Percentiles rank a stretch among this genome's conserved stretches.
Conservation (phyloP, 92 coral and sea anemone species). For the Parazoanthus atlanticus region DNA sequence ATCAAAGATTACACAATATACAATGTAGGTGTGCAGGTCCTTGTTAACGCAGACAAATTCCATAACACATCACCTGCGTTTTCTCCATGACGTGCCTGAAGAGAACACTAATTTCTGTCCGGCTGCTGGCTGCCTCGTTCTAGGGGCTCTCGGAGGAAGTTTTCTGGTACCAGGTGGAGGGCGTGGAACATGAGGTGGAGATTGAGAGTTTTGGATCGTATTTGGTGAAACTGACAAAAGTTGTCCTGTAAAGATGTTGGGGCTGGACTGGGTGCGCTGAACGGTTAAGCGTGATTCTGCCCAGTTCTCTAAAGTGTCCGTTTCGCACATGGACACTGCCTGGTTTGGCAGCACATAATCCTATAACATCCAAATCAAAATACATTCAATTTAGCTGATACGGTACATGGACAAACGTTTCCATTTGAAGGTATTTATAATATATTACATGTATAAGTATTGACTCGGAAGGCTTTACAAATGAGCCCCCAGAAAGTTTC, state of each 20-base stretch:
- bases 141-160: constrained; percentile 72
- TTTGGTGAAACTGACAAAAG: constrained; percentile 39
- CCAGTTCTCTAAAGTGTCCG: constrained; percentile 48
- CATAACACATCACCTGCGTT: constrained; percentile 43
- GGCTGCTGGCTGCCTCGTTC: constrained; percentile 43
- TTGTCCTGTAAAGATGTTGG: constrained; percentile 61
- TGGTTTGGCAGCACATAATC: constrained; percentile 81
- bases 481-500: too few species aligned
- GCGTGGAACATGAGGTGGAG: constrained; percentile 54
- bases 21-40: neutral
- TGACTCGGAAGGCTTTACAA: too few species aligned
- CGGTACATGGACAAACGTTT: neutral
- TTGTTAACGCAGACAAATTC: neutral
- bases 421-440: neutral
- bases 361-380: constrained; percentile 41
- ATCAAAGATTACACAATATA: neutral
- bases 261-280: constrained; percentile 75
- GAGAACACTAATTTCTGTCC: constrained; percentile 67
- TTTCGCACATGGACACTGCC: constrained; percentile 63
- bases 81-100: constrained; percentile 83
- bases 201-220: constrained; percentile 20
- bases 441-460: neutral
- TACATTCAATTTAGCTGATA: neutral
- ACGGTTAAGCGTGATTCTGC: constrained; percentile 51
- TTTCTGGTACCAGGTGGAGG: constrained; percentile 46